Base-by-base conservation (phyloP, 2,113 vertebrate genomes). In the Tyrannus savana region DNA sequence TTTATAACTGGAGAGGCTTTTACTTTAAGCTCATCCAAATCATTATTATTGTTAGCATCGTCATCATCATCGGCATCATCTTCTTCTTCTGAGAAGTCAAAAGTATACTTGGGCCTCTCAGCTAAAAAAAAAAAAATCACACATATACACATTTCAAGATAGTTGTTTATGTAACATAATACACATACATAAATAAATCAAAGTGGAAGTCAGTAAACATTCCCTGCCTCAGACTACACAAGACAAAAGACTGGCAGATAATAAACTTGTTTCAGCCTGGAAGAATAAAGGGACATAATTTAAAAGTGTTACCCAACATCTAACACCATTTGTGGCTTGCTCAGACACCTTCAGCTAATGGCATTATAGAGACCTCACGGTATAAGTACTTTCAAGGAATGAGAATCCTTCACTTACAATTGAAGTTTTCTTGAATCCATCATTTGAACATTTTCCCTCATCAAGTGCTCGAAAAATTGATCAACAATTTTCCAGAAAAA, bases 1-100 rank as follows among this genome's bases (percentile, higher is more conserved):
- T 98, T 98, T 80, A 96, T 96, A 71, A 98, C 90, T 1, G 99
- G 99, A 84, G 99, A 99, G 16, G 98, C 60, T 62, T 98, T 97
- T 24, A 96, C 97, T 77, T 98, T 98, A 8, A 99, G 94, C 19
- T 99, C 99, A 73, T 98, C 97, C 90, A 98, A 96, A 86, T 98
- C 98, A 64, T 98, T 98, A 81, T 97, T 98, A 25, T 97, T 97
- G 93, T 95, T 96, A 86, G 90, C 73, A 86, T 97, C 96, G 19
- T 98, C 98, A 10, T 99, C 98, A 9, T 98, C 98, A 42, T 98
- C 99, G 0, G 98, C 98, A 68, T 98, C 98, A 3, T 98, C 98
- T 85, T 99, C 99, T 39, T 99, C 99, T 97, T 99, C 99, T 4
- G 99, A 99, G 98, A 99, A 99, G 96, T 99, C 99, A 87, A 99